These are phyloP conservation scores for Homalodisca vitripennis DNA, from an alignment of 1,140 invertebrate genomes.

Conservation along the genomic window DNA sequence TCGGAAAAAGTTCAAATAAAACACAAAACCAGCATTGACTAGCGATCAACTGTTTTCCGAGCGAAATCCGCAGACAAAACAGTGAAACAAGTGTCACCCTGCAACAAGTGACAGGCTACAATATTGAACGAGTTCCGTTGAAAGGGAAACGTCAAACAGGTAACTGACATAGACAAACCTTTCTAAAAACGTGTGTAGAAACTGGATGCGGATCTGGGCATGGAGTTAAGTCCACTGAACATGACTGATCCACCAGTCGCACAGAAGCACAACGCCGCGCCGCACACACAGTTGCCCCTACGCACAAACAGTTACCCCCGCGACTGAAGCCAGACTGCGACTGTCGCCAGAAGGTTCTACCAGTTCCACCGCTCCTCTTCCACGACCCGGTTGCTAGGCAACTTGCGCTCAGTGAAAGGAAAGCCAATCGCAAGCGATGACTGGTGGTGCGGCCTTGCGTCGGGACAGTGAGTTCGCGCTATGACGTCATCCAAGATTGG, in stretches of 20 bases:
- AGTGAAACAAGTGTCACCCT: too few relatives aligned
- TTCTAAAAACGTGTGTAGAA: too few relatives aligned
- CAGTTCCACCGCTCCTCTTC: conserved; percentile 12
- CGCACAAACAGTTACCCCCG: background rate
- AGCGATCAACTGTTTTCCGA: too few relatives aligned
- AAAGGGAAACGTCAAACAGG: too few relatives aligned
- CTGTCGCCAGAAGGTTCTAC: background rate
- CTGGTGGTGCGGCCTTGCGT: conserved; percentile 10
- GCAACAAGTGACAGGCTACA: too few relatives aligned
- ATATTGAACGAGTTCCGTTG: too few relatives aligned
- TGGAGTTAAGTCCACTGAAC: background rate
- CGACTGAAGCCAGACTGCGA: background rate
- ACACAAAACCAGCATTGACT: too few relatives aligned
- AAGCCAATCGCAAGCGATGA: background rate
- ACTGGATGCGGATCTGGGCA: background rate
- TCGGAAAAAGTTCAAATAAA: too few relatives aligned
- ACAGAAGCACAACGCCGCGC: background rate
- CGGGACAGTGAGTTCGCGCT: conserved; percentile 1
- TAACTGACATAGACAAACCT: too few relatives aligned
- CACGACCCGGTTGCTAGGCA: conserved; percentile 29
- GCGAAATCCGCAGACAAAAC: too few relatives aligned
- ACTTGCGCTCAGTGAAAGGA: conserved; percentile 31
- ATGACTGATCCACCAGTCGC: background rate
- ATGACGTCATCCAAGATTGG: background rate
- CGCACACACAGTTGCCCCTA: background rate